phyloP scores from a whole-genome alignment of 2,888 invertebrate genomes.

The Ametastegia equiseti region DNA sequence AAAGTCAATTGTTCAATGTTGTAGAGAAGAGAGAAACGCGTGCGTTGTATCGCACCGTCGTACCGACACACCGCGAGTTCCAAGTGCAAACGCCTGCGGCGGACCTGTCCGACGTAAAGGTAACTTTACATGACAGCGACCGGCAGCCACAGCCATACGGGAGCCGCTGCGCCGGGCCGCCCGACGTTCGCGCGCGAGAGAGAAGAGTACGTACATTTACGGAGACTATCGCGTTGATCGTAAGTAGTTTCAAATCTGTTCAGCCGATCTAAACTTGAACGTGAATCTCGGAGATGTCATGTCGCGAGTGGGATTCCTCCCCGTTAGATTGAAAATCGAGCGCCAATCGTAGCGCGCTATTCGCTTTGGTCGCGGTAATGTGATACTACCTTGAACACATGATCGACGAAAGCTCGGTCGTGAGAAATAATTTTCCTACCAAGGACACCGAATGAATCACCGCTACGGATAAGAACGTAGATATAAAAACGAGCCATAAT shows the following conservation, averaged over 20 bases:
- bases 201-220: neutral
- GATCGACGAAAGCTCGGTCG: neutral
- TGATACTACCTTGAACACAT: neutral
- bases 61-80: neutral
- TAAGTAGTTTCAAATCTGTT: neutral
- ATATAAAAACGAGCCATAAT: neutral
- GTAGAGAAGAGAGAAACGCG: neutral
- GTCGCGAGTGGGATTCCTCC: neutral
- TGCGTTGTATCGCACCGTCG: neutral
- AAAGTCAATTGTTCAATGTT: neutral
- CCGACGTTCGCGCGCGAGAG: neutral
- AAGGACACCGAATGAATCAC: neutral
- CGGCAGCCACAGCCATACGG: no score
- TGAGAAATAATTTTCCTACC: neutral
- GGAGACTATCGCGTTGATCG: neutral
- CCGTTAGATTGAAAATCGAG: neutral
- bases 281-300: neutral
- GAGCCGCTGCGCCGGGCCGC: neutral
- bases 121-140: neutral
- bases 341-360: neutral
- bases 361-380: neutral
- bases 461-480: neutral
- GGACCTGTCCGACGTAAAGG: neutral
- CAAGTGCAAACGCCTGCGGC: constrained; percentile 5
- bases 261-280: neutral